Conservation (phyloP, 2,113 vertebrate species). For the Neofelis nebulosa region DNA sequence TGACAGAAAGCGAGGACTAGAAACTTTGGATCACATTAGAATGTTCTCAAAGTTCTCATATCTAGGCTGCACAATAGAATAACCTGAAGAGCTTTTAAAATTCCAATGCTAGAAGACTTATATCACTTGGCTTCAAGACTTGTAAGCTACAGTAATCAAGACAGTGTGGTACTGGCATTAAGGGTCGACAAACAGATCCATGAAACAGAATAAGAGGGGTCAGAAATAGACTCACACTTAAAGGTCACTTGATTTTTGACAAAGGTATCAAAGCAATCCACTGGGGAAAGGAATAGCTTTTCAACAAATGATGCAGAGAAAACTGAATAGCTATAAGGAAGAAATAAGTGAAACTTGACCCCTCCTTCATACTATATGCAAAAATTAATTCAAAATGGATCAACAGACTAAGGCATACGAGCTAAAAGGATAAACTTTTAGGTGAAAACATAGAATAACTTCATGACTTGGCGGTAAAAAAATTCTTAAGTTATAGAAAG, state of each 20-base stretch:
- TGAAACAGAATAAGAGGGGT: not conserved
- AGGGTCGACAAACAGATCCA: not conserved
- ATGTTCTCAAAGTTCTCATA: not conserved
- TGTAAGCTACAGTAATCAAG: not conserved
- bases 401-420: not conserved
- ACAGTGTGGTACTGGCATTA: not conserved
- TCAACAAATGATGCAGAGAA: not conserved
- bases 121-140: not conserved
- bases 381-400: slow-evolving; percentile 29
- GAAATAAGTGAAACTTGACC: not conserved
- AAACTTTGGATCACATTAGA: slow-evolving; percentile 12
- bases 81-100: not conserved
- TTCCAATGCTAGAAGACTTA: not conserved
- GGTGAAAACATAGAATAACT: not conserved
- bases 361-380: not conserved
- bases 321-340: not conserved
- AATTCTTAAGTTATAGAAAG: slow-evolving; percentile 4
- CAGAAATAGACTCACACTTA: slow-evolving; percentile 16
- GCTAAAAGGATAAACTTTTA: slow-evolving; percentile 26
- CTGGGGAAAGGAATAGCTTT: slow-evolving; percentile 7
- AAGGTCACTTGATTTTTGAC: slow-evolving; percentile 7
- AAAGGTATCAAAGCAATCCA: not conserved
- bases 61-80: not conserved
- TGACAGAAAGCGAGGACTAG: not conserved
- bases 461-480: not conserved